A percentile compares a stretch with the other conserved stretches of the same genome.
These are phyloP conservation scores for Willowsia nigromaculata DNA, from an alignment of 2,888 invertebrate species.

Conservation along the genomic window DNA sequence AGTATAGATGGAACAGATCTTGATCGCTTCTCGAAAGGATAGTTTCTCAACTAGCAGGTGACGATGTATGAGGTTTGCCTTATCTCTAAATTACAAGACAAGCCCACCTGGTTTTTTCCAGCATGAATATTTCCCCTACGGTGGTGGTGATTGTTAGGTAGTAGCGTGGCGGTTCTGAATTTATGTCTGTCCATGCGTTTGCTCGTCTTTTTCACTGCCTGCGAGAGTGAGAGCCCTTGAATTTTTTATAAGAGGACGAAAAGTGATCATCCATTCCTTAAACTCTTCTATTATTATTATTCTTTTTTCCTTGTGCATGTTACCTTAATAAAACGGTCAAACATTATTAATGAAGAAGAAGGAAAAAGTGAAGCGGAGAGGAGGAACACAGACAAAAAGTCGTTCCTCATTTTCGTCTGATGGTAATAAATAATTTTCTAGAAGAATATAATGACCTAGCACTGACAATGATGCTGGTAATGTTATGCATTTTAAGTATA, in stretches of 20 bases:
- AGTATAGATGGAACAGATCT: not conserved
- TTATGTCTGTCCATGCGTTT: not conserved
- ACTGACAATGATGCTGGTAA: not conserved
- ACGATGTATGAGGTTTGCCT: slow-evolving; percentile 55
- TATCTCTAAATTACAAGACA: slow-evolving; percentile 69
- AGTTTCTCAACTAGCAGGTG: slow-evolving; percentile 53
- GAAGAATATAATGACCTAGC: slow-evolving; percentile 25
- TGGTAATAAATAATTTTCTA: slow-evolving; percentile 58
- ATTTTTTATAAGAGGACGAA: slow-evolving; percentile 40
- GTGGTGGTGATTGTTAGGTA: slow-evolving; percentile 35
- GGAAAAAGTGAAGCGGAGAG: slow-evolving; percentile 35
- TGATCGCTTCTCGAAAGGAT: not conserved
- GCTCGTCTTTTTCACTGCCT: not conserved
- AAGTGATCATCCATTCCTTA: not conserved
- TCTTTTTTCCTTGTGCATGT: not conserved
- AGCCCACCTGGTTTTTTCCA: slow-evolving; percentile 70
- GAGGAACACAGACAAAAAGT: not conserved
- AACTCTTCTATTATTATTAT: not conserved
- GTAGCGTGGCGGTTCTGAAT: not conserved
- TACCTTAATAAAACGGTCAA: slow-evolving; percentile 64
- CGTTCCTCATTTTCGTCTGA: not conserved
- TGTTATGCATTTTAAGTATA: slow-evolving; percentile 3
- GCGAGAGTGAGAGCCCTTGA: slow-evolving; percentile 49
- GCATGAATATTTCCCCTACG: slow-evolving; percentile 49
- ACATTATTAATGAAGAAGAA: slow-evolving; percentile 60